A percentile compares a stretch with the other conserved stretches of the same genome.
phyloP scores from a whole-genome alignment of 1,140 invertebrate genomes.

The Harpegnathos saltator region DNA sequence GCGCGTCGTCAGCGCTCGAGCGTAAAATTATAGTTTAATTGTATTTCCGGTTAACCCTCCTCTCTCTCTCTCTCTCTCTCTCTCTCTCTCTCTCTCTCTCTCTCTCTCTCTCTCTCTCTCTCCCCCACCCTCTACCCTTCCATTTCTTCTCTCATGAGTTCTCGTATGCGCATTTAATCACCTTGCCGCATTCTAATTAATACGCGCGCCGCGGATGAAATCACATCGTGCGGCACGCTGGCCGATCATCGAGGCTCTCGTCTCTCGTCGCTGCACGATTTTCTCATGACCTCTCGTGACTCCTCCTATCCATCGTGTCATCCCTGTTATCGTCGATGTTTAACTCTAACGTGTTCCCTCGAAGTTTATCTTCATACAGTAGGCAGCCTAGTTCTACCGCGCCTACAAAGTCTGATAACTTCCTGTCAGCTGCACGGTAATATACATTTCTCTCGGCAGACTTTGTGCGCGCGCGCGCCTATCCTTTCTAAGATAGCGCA shows the following conservation, averaged over 20 bases:
- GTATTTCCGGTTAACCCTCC: conserved; percentile 11
- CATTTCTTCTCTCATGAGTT: neutral
- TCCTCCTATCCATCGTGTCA: conserved; percentile 18
- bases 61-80: too few relatives aligned
- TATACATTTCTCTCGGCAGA: conserved; percentile 14
- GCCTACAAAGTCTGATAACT: conserved; percentile 51
- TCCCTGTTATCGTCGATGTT: conserved; percentile 14
- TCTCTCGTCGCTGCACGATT: neutral
- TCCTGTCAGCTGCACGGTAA: conserved; percentile 26
- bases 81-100: too few relatives aligned
- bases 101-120: too few relatives aligned
- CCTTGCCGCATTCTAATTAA: conserved; percentile 33
- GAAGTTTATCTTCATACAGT: conserved; percentile 46
- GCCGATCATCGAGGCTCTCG: neutral
- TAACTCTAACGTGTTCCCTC: conserved; percentile 13
- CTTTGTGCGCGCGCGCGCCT: neutral
- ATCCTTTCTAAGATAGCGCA: conserved; percentile 6
- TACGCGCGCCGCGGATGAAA: neutral
- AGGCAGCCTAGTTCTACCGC: conserved; percentile 35
- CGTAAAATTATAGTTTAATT: conserved; percentile 49
- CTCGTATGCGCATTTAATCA: conserved; percentile 19
- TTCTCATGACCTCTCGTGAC: conserved; percentile 37
- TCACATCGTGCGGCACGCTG: neutral
- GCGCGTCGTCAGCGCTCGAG: conserved; percentile 19
- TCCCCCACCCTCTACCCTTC: too few relatives aligned